phyloP scores from a whole-genome alignment of 2,797 vertebrate genomes.

The Crenichthys baileyi region DNA sequence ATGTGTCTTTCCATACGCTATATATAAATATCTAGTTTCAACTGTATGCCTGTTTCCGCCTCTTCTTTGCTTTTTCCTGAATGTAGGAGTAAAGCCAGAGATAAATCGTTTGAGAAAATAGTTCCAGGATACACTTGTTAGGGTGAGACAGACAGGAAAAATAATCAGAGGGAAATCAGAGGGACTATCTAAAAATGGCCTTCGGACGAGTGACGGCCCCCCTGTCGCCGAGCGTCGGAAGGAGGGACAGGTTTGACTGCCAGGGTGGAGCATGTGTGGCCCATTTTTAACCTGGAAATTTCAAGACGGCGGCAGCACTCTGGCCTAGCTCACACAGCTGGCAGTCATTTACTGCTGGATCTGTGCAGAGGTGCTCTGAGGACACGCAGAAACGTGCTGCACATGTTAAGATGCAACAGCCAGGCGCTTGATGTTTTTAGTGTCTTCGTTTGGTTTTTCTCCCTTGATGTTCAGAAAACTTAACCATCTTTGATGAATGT shows the following conservation, averaged over 20 bases:
- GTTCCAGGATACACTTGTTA: constrained; percentile 23
- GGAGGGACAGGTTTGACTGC: constrained; percentile 46
- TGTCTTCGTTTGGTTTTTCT: neutral
- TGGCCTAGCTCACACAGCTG: constrained; percentile 49
- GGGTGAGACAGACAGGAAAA: constrained; percentile 26
- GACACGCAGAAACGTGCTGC: constrained; percentile 41
- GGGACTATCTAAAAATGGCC: constrained; percentile 60
- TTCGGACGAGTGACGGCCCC: constrained; percentile 39
- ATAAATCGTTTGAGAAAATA: constrained; percentile 36
- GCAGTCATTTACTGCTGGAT: constrained; percentile 51
- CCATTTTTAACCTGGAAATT: constrained; percentile 65
- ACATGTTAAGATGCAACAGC: constrained; percentile 19
- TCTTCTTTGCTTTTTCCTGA: constrained; percentile 21
- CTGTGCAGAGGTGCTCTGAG: constrained; percentile 37
- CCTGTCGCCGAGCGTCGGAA: constrained; percentile 54
- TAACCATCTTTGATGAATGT: neutral
- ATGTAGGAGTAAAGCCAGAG: constrained; percentile 20
- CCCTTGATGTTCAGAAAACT: neutral
- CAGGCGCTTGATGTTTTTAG: neutral
- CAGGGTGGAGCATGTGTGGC: constrained; percentile 51
- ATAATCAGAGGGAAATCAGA: constrained; percentile 50
- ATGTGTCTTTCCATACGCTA: too few species aligned
- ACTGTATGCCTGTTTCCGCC: constrained; percentile 16
- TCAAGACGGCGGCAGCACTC: constrained; percentile 49
- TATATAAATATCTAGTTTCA: neutral